Conservation (phyloP, 2,113 vertebrate genomes). For the Eublepharis macularius region DNA sequence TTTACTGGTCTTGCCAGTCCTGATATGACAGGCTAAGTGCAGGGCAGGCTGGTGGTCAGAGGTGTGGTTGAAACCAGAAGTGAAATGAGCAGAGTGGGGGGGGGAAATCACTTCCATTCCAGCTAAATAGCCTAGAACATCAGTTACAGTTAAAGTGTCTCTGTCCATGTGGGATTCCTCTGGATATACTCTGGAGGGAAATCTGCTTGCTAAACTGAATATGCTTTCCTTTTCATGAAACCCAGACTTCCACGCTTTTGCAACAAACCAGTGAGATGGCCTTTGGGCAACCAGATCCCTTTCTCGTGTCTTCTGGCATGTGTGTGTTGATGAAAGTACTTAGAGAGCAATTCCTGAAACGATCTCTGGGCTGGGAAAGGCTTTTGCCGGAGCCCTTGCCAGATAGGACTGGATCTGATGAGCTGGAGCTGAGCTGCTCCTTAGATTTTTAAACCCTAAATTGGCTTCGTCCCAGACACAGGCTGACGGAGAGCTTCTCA, state of each 20-base stretch:
- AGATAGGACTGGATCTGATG: not conserved
- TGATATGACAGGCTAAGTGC: conserved; percentile 61
- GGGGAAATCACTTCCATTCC: conserved; percentile 42
- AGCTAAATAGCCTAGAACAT: conserved; percentile 49
- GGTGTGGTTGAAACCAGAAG: conserved; percentile 46
- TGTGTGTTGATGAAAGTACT: not conserved
- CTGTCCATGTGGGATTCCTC: conserved; percentile 33
- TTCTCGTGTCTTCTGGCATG: not conserved
- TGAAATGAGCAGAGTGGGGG: conserved; percentile 58
- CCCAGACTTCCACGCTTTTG: not conserved
- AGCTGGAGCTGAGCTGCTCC: too few species aligned
- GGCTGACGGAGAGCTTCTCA: not conserved
- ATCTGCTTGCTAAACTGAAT: conserved; percentile 4
- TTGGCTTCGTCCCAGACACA: not conserved
- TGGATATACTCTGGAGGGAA: conserved; percentile 19
- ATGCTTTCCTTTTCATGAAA: not conserved
- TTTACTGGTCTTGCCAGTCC: conserved; percentile 34
- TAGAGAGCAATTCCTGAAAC: not conserved
- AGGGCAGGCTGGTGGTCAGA: not conserved
- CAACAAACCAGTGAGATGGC: not conserved
- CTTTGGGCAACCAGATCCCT: not conserved
- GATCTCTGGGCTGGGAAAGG: too few species aligned
- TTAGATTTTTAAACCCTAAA: not conserved
- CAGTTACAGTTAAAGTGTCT: conserved; percentile 38
- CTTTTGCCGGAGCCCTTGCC: not conserved